A percentile compares a stretch with the other conserved stretches of the same genome.
These are phyloP conservation scores for Cydia splendana DNA, from an alignment of 1,140 invertebrate species.

Conservation along the genomic window DNA sequence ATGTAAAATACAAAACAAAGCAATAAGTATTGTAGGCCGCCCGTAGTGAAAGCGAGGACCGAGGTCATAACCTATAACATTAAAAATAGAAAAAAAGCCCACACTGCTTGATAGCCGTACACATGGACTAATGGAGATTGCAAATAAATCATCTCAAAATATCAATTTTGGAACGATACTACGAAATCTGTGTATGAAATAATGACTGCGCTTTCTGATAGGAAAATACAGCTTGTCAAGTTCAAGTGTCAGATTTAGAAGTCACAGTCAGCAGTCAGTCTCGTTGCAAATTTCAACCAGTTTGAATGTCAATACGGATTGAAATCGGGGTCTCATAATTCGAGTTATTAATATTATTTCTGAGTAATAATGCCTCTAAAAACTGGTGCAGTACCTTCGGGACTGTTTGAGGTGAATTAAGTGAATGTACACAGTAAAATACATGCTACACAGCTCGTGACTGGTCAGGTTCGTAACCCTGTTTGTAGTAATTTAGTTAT, in stretches of 20 bases:
- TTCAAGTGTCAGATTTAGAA: neutral
- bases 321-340: neutral
- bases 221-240: conserved; percentile 9
- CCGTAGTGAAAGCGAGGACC: too few relatives aligned
- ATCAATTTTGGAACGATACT: neutral
- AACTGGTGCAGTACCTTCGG: neutral
- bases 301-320: neutral
- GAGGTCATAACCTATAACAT: too few relatives aligned
- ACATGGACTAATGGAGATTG: too few relatives aligned
- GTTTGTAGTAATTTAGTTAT: conserved; percentile 12
- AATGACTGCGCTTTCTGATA: neutral
- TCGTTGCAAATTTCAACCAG: conserved; percentile 4
- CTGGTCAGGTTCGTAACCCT: neutral
- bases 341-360: neutral
- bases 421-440: neutral
- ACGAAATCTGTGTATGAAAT: neutral
- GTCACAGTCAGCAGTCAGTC: neutral
- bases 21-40: too few relatives aligned
- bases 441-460: neutral
- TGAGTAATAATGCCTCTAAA: neutral
- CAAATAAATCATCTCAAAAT: too few relatives aligned
- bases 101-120: too few relatives aligned
- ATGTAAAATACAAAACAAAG: too few relatives aligned
- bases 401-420: neutral
- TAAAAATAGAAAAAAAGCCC: too few relatives aligned